Percentiles rank a stretch among this genome's conserved stretches.
These are phyloP conservation scores for Pollenia angustigena DNA, from an alignment of 2,888 invertebrate genomes.

Conservation along the genomic window DNA sequence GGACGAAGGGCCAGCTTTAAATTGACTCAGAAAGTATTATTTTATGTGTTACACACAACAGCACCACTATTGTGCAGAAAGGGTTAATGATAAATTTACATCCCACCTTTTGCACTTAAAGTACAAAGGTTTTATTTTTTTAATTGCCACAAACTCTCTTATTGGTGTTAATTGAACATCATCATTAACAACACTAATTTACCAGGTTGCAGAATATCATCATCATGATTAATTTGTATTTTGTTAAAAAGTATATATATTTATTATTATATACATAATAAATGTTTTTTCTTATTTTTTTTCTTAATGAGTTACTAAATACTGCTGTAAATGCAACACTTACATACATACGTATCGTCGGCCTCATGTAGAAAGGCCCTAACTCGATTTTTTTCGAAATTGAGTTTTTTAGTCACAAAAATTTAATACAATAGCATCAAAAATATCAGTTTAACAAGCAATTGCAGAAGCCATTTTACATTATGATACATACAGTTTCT, in stretches of 20 bases:
- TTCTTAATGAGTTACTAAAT: constrained; percentile 19
- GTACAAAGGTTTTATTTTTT: background rate
- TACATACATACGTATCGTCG: no score
- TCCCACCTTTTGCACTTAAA: background rate
- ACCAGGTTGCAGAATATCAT: constrained; percentile 33
- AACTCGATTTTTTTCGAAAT: no score
- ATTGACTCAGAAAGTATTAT: no score
- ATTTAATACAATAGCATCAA: no score
- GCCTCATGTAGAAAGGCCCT: no score
- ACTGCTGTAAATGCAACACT: constrained; percentile 3
- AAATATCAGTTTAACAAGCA: no score
- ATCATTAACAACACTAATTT: constrained; percentile 54
- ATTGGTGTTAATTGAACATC: constrained; percentile 50
- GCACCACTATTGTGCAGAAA: no score
- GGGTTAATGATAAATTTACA: constrained; percentile 1
- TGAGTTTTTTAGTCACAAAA: no score
- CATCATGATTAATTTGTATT: constrained; percentile 25
- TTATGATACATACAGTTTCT: no score
- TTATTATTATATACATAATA: background rate
- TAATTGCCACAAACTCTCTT: background rate
- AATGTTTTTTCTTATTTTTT: background rate
- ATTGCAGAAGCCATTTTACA: no score
- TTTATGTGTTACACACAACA: no score
- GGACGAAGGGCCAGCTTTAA: no score
- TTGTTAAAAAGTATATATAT: background rate